Evolutionary conservation across 2,113 vertebrate genomes (phyloP), one percentile per base, ranked within the genome.

Genomic region (Pelodiscus sinensis): DNA sequence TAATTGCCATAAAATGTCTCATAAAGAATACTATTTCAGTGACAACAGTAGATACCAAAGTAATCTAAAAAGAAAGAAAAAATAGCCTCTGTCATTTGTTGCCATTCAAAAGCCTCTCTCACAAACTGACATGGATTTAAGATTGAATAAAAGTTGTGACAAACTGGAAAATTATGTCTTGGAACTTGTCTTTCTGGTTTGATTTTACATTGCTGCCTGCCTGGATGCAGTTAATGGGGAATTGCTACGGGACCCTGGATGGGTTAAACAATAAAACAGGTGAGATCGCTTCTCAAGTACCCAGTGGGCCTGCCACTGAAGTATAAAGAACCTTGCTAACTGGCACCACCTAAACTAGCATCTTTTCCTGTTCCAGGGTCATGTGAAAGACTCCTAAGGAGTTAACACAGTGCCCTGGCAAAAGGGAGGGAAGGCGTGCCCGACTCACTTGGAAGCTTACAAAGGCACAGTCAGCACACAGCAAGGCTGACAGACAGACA

Each of bases 11-110:
- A 16, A 96, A 96, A 65, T 94, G 97, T 65, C 98, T 97, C 91
- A 98, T 98, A 55, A 99, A 98, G 92, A 98, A 98, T 0, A 98
- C 98, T 55, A 99, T 94, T 91, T 98, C 98, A 0, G 97, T 98
- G 84, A 98, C 73, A 68, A 96, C 97, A 2, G 97, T 97, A 60
- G 97, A 98, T 57, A 97, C 94, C 93, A 98, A 77, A 2, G 98
- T 98, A 58, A 96, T 96, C 98, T 98, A 85, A 89, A 91, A 60
- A 89, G 19, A 81, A 18, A 94, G 90, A 93, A 54, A 44, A 60
- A 88, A 78, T 85, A 22, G n/a, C 86, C 56, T 80, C 51, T 87
- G 31, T 77, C 14, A 54, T 44, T 44, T 44, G 44, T 44, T 44
- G 44, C 44, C 10, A 54, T 54, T 3, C 10, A 14, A 10, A 80